Percentiles rank a stretch among this genome's conserved stretches.
These are phyloP conservation scores for Aradophagus sp. DNA, from an alignment of 1,140 invertebrate genomes.

Conservation along the genomic window DNA sequence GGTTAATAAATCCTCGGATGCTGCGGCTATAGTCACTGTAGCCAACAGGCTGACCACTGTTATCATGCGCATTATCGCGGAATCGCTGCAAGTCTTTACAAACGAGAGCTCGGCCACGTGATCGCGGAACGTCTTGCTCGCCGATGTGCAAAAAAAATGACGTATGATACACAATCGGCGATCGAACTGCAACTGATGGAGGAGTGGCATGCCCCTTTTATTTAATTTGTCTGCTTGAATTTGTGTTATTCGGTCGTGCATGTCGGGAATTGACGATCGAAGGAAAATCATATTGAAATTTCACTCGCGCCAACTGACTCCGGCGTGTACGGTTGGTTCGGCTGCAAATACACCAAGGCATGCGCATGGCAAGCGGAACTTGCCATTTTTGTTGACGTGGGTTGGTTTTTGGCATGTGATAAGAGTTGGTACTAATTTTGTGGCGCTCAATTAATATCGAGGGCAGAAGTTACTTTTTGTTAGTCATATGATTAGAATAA, in stretches of 20 bases:
- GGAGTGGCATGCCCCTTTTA: constrained; percentile 74
- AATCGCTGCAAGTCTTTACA: constrained; percentile 9
- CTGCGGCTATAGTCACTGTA: constrained; percentile 56
- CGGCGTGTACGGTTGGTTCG: constrained; percentile 23
- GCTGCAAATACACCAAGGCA: constrained; percentile 52
- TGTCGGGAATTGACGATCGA: constrained; percentile 71
- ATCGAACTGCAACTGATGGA: constrained; percentile 75
- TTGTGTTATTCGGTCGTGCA: constrained; percentile 76
- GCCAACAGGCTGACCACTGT: constrained; percentile 57
- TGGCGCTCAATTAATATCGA: too few species aligned
- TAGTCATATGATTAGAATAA: background rate
- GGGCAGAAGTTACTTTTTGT: too few species aligned
- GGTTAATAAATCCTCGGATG: constrained; percentile 79
- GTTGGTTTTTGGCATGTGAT: constrained; percentile 18
- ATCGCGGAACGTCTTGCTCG: constrained; percentile 40
- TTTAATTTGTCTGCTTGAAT: constrained; percentile 73
- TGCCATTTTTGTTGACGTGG: constrained; percentile 41
- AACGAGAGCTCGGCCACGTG: constrained; percentile 40
- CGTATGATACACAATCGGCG: constrained; percentile 65
- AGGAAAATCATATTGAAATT: constrained; percentile 75
- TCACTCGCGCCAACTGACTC: constrained; percentile 65
- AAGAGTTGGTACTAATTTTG: too few species aligned
- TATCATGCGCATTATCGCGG: constrained; percentile 61
- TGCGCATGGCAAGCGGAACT: constrained; percentile 63
- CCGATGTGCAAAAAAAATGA: constrained; percentile 28